Base-by-base conservation (phyloP, 2,113 vertebrate species). In the Psettodes erumei region DNA sequence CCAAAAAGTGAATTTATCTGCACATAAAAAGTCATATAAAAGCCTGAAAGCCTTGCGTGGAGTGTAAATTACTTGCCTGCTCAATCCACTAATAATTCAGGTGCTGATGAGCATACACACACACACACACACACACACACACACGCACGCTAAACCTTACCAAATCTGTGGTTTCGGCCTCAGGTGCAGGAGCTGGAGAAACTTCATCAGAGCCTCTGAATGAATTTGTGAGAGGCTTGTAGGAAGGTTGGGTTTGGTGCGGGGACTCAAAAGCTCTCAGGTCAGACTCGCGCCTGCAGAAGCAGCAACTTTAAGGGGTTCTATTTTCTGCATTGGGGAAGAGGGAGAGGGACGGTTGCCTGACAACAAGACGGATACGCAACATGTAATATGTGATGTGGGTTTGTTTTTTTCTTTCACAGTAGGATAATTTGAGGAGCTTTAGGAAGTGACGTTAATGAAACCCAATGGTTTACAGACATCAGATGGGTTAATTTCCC, bases 1-100 rank as follows among this genome's bases (percentile, higher is more conserved):
- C 75, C 61, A 82, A 55, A 58, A 62, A 68, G 37, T 0, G 35
- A 1, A 56, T 75, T 84, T 63, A 81, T 83, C 50, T 45, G 21
- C 76, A 71, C 54, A 45, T 66, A 23, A 75, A 81, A 72, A 51
- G 27, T 25, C 5, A 58, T 68, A 54, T 42, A 51, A 75, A 80
- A 60, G 33, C 55, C 54, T 40, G 43, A 72, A 67, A 66, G 50
- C 42, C 18, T 68, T 45, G 10, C 45, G 38, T 7, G 38, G 16
- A 43, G n/a, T 54, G 19, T 67, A 58, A 70, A 72, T 73, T 67
- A 79, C 55, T 77, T 47, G n/a, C 55, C 65, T 9, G 2, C 67
- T 87, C 47, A 62, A 47, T 78, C 38, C 2, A 75, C 59, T 64
- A 62, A 71, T 87, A 75, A 75, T 73, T 68, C n/a, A 76, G 68